Percentiles rank a stretch among this genome's conserved stretches.
phyloP scores from a whole-genome alignment of 23 tunicate genomes.

The Trididemnum nubilum region DNA sequence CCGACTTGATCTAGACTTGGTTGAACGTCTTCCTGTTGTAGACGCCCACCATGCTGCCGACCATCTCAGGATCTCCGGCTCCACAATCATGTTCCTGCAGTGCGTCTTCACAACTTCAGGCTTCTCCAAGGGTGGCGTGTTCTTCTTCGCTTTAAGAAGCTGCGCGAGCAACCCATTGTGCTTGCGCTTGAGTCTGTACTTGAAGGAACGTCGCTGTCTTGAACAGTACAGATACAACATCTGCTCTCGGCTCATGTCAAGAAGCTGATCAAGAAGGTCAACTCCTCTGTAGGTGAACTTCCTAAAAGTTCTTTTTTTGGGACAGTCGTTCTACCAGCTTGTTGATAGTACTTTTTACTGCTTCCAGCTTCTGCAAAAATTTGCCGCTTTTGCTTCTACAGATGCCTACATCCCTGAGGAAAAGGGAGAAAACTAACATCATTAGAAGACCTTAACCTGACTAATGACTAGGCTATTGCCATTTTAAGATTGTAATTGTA shows the following conservation, averaged over 20 bases:
- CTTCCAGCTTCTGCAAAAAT: too few relatives aligned
- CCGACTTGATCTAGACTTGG: slow-evolving; percentile 94
- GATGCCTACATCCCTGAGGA: too few relatives aligned
- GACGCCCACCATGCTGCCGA: slow-evolving; percentile 91
- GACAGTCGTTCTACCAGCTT: too few relatives aligned
- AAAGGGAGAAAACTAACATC: too few relatives aligned
- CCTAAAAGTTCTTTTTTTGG: too few relatives aligned
- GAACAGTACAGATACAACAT: slow-evolving; percentile 62
- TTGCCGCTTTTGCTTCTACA: too few relatives aligned
- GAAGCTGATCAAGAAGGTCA: too few relatives aligned
- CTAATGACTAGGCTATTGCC: too few relatives aligned
- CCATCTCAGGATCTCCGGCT: slow-evolving; percentile 99
- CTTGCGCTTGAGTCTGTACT: slow-evolving; percentile 76
- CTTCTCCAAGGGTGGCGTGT: slow-evolving; percentile 78
- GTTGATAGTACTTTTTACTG: too few relatives aligned
- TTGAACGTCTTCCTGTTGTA: slow-evolving; percentile 98
- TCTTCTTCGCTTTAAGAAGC: slow-evolving; percentile 92
- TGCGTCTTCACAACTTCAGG: slow-evolving; percentile 96
- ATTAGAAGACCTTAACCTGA: too few relatives aligned
- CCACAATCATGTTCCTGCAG: slow-evolving; percentile 83
- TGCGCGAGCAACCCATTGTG: slow-evolving; percentile 65
- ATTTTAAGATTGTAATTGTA: too few relatives aligned
- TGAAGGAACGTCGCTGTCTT: slow-evolving; percentile 77
- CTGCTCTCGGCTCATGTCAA: slow-evolving; percentile 77
- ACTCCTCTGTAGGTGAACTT: too few relatives aligned